Percentiles rank a stretch among this genome's conserved stretches.
Conservation (phyloP, 2,113 vertebrate species). For the Xiphias gladius region DNA sequence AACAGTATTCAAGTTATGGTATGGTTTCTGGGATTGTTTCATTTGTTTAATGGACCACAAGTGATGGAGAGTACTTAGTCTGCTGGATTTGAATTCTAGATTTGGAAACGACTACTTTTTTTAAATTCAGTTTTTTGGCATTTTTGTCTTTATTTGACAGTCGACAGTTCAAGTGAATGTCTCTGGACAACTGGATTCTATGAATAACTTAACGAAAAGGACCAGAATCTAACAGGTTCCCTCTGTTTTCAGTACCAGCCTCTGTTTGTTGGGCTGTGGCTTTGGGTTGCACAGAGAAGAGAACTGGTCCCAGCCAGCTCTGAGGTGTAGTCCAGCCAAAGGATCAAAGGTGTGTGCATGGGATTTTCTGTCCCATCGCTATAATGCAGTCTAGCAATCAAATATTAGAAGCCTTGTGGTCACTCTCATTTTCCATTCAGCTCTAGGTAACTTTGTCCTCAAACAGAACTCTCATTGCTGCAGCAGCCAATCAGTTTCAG, state of each 20-base stretch:
- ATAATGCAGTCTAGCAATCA: constrained; percentile 24
- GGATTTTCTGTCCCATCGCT: constrained; percentile 11
- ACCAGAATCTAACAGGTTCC: neutral
- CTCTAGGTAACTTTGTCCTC: constrained; percentile 21
- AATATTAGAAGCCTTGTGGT: constrained; percentile 43
- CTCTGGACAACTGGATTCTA: neutral
- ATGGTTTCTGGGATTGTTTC: too few relatives aligned
- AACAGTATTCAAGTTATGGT: too few relatives aligned
- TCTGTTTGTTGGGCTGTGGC: constrained; percentile 37
- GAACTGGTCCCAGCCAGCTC: neutral
- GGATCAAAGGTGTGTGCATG: constrained; percentile 33
- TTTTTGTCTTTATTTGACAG: neutral
- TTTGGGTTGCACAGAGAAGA: constrained; percentile 24
- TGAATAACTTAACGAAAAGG: neutral
- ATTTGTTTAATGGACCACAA: too few relatives aligned
- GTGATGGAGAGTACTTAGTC: too few relatives aligned
- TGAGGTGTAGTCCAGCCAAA: constrained; percentile 6
- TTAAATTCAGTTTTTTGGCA: too few relatives aligned
- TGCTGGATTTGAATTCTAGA: too few relatives aligned
- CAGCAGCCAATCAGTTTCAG: neutral
- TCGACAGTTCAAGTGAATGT: neutral
- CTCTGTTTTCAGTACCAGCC: neutral
- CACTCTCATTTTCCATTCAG: neutral
- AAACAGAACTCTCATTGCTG: constrained; percentile 8
- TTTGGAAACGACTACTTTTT: too few relatives aligned